Evolutionary conservation across 92 coral and sea anemone species (phyloP).

Genomic region (Palythoa grandiflora): DNA sequence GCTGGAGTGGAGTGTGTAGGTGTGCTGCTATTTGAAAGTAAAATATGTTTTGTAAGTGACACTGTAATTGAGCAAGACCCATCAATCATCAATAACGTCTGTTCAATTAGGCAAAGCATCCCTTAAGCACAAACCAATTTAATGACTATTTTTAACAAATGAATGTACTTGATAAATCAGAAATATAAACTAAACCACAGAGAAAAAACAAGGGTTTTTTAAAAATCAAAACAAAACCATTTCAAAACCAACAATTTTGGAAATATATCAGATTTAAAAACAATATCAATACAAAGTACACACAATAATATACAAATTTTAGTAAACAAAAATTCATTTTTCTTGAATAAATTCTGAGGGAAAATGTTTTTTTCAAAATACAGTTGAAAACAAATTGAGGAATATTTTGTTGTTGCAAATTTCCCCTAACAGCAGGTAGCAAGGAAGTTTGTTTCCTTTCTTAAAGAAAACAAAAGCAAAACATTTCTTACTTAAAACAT

Average conservation of each 20-base stretch:
- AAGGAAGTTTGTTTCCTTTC: constrained; percentile 11
- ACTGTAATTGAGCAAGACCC: not conserved
- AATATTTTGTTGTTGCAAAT: constrained; percentile 24
- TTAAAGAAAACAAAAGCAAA: constrained; percentile 1
- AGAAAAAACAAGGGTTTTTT: not conserved
- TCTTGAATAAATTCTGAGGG: not conserved
- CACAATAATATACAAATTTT: not conserved
- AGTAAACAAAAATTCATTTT: not conserved
- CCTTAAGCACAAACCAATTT: not conserved
- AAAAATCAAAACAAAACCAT: not conserved
- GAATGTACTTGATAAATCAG: not conserved
- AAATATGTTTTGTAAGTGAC: not conserved
- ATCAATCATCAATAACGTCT: not conserved
- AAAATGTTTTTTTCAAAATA: constrained; percentile 4
- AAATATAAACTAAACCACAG: not conserved
- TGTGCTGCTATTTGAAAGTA: not conserved
- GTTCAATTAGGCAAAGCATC: not conserved
- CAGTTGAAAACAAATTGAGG: not conserved
- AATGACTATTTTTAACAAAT: not conserved
- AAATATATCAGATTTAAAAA: not conserved
- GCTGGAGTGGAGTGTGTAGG: too few relatives aligned
- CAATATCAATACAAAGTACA: not conserved
- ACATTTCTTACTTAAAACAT: not conserved
- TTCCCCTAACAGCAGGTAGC: constrained; percentile 11
- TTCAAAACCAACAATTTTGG: not conserved